phyloP scores from a whole-genome alignment of 2,888 invertebrate species.

The Tanytarsus gracilentus region DNA sequence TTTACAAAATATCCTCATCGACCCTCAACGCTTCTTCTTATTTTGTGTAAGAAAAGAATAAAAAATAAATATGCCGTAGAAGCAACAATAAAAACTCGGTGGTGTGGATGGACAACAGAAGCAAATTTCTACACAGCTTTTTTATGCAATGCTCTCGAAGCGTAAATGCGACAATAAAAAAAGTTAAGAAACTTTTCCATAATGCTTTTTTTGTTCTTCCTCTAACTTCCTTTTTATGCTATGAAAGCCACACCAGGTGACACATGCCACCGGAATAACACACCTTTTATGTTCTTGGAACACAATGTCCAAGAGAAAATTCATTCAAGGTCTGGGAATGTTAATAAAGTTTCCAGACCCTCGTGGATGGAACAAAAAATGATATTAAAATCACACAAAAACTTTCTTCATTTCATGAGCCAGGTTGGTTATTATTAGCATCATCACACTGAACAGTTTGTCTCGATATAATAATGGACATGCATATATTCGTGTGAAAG shows the following conservation, averaged over 20 bases:
- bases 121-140: background rate
- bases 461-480: no score
- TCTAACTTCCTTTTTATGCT: background rate
- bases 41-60: no score
- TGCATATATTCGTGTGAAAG: background rate
- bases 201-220: background rate
- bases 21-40: no score
- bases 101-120: constrained; percentile 9
- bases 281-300: constrained; percentile 4
- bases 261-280: constrained; percentile 21
- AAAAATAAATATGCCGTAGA: no score
- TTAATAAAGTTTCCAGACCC: no score
- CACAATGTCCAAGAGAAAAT: background rate
- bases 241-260: constrained; percentile 18
- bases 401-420: no score
- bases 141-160: constrained; percentile 9
- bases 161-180: constrained; percentile 22
- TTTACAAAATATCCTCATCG: no score
- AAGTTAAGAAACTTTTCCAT: constrained; percentile 21
- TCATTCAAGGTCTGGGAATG: constrained; percentile 6
- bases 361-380: no score
- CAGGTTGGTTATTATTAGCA: no score
- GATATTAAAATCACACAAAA: no score
- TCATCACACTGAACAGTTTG: no score
- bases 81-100: constrained; percentile 20